Base-by-base conservation (phyloP, 2,888 invertebrate genomes). In the Lydus trimaculatus region DNA sequence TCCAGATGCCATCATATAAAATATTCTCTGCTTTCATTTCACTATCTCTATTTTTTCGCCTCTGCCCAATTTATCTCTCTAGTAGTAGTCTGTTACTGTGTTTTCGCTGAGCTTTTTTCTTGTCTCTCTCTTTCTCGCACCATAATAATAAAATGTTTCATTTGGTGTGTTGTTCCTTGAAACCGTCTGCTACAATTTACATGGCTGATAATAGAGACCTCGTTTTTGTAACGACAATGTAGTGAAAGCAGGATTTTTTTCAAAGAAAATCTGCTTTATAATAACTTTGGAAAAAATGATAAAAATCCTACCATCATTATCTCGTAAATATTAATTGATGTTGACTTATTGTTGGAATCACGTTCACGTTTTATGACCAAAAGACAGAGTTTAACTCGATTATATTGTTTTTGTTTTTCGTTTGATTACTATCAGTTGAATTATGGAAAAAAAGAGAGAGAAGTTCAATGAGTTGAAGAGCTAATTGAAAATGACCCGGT, bases 401-500 rank as follows among this genome's bases (percentile, higher is more conserved):
- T 61, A 61, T 2, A 13, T 6, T 59, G 1, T 59, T 25, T 59
- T 7, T 17, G 33, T 23, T 13, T 23, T 11, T 20, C 20, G 8
- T 52, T 20, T 17, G 6, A 0, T 33, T 33, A 20, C 0, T 8
- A 61, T 61, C 61, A 33, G 33, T 33, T 61, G 8, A 61, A 61
- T 61, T 9, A 33, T 6, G 17, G n/a, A 2, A 8, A 20, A n/a
- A 20, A 20, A 48, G 48, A 23, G 4, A 20, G 5, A 59, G 60
- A 28, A 28, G 2, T 61, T 33, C 61, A 39, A 61, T 20, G 39
- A 61, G 61, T 61, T 61, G 20, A 61, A 61, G 61, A 61, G 61
- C 39, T 61, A 39, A 61, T 61, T 61, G 61, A 36, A 61, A 61
- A 61, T 61, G 61, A 39, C 39, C 61, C 61, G 39, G 23, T 20